Evolutionary conservation across 1,140 invertebrate species (phyloP), one percentile per base, ranked within the genome.

Genomic region (Cyclargus thomasi): DNA sequence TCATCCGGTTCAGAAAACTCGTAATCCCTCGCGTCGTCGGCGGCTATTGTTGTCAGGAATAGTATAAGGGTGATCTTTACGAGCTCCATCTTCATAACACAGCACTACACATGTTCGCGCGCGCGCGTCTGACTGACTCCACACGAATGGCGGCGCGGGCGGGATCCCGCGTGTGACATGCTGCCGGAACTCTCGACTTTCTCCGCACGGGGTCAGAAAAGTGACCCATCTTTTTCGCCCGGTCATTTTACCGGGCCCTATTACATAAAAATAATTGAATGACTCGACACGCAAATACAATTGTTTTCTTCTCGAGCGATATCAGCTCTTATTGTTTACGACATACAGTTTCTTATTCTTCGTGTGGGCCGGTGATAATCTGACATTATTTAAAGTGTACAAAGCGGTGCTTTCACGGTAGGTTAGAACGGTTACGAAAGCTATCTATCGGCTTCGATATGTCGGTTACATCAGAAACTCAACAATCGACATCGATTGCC

Each of bases 101-200:
- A 73, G 29, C 68, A 23, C 39, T 69, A 71, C 73, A 78, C 76
- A 72, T 73, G 65, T 72, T 71, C 71, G 78, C 80, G 82, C 83
- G 78, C 74, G 81, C 82, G 79, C 75, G 64, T 77, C 72, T 77
- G 71, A 78, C 74, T 69, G 74, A 73, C 70, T 75, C 67, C 65
- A 63, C 75, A 74, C 62, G 53, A 87, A 82, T 87, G 86, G 78
- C 77, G 74, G 75, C 74, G 39, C 76, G 74, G 5, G 8, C 80
- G 74, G 73, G 74, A 72, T 69, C 73, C 67, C 78, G 75, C 83
- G 81, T 75, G 81, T 87, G 81, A 83, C 81, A 82, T 80, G 78
- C 74, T 82, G 67, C 85, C 85, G 87, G 85, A 90, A 81, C 82
- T 87, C 65, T 62, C 69, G 62, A 81, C 85, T 90, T 88, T 90